Evolutionary conservation across 2,888 invertebrate species (phyloP).

Genomic region (Micoletzkya japonica): DNA sequence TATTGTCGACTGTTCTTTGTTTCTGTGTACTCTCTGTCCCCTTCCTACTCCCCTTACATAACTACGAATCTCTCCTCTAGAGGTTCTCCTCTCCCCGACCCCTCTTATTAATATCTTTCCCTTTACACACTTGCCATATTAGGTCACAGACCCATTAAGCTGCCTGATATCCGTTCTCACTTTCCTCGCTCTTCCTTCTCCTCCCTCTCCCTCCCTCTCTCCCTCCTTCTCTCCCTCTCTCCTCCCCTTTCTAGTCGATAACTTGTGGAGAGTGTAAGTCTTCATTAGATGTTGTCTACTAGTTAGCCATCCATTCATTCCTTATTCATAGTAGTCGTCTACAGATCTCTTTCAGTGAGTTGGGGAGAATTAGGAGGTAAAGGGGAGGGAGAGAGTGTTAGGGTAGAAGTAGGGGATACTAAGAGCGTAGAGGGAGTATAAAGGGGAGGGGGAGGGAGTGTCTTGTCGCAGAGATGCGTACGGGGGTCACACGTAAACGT

Average conservation of each 20-base stretch:
- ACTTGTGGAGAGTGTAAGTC: no score
- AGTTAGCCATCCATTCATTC: no score
- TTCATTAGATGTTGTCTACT: no score
- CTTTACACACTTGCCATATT: background rate
- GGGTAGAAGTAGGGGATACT: background rate
- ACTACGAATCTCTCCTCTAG: background rate
- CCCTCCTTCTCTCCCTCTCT: background rate
- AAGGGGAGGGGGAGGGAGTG: background rate
- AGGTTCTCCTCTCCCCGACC: background rate
- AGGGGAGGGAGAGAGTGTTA: no score
- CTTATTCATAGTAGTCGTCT: no score
- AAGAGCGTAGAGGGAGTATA: background rate
- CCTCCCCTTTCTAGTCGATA: no score
- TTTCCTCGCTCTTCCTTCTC: constrained; percentile 7
- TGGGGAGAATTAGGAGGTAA: no score
- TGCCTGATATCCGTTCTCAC: constrained; percentile 10
- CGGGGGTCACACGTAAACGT: background rate
- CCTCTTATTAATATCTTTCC: background rate
- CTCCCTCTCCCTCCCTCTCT: constrained; percentile 1
- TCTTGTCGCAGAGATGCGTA: background rate
- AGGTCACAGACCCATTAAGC: constrained; percentile 4
- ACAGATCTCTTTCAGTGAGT: no score
- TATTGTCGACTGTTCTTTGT: background rate
- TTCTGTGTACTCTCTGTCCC: background rate
- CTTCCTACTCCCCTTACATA: background rate